Percentiles rank a stretch among this genome's conserved stretches.
Conservation (phyloP, 2,888 invertebrate genomes). For the Antitype chi region DNA sequence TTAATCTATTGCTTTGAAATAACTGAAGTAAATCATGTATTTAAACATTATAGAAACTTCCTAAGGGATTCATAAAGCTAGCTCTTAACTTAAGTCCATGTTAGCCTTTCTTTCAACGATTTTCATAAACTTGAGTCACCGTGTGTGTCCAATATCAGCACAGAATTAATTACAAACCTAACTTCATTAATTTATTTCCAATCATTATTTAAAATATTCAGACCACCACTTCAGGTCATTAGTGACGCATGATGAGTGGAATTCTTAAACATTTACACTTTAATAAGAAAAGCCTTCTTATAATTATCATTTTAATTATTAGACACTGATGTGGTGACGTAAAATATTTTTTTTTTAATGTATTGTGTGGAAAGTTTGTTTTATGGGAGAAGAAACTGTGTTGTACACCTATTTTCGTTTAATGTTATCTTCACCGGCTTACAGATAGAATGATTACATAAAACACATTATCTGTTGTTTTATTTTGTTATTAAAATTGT, state of each 20-base stretch:
- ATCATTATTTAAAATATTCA: constrained; percentile 48
- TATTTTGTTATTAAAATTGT: neutral
- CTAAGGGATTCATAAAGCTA: neutral
- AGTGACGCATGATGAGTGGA: constrained; percentile 23
- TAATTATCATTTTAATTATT: constrained; percentile 45
- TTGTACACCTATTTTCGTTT: neutral
- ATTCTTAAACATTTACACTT: constrained; percentile 41
- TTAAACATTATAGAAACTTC: neutral
- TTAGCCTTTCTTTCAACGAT: neutral
- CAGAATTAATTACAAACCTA: constrained; percentile 38
- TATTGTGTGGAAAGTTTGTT: constrained; percentile 16
- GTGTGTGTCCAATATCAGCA: constrained; percentile 39
- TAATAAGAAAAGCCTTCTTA: constrained; percentile 21
- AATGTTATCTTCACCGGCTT: neutral
- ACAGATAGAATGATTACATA: neutral
- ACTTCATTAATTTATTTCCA: constrained; percentile 49
- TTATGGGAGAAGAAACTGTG: too few relatives aligned
- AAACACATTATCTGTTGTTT: neutral
- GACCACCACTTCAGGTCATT: constrained; percentile 49
- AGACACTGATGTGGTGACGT: constrained; percentile 1
- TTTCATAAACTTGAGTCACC: neutral
- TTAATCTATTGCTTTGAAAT: neutral
- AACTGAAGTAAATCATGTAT: neutral
- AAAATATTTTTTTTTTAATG: constrained; percentile 28
- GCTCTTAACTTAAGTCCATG: neutral